Conservation (phyloP, 92 coral and sea anemone genomes). For the Epizoanthus rinbou region DNA sequence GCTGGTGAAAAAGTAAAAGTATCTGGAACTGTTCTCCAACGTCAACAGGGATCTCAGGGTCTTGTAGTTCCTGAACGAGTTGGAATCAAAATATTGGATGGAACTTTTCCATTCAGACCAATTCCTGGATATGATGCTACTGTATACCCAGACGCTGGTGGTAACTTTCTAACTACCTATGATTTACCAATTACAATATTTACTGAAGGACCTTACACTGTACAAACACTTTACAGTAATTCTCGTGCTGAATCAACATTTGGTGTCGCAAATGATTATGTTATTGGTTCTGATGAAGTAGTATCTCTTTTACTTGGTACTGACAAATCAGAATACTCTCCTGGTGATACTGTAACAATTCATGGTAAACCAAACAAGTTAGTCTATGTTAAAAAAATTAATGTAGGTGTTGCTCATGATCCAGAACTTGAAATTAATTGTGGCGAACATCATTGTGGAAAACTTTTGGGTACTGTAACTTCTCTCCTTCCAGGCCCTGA, state of each 20-base stretch:
- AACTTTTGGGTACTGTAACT: too few species aligned
- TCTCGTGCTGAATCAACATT: neutral
- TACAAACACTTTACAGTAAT: neutral
- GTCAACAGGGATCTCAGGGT: neutral
- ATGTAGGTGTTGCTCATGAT: too few species aligned
- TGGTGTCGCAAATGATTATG: neutral
- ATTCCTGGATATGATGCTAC: neutral
- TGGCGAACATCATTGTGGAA: too few species aligned
- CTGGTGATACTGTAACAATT: neutral
- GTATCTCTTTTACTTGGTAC: neutral
- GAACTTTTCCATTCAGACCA: neutral
- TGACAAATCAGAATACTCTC: neutral
- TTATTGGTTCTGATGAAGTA: neutral
- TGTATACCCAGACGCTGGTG: neutral
- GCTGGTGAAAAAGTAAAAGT: neutral
- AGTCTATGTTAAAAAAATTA: neutral
- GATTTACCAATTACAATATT: neutral
- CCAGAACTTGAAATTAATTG: too few species aligned
- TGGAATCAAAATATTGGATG: neutral
- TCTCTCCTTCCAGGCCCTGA: too few species aligned
- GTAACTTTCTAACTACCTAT: neutral
- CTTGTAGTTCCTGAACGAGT: neutral
- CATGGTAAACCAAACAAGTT: constrained; percentile 3
- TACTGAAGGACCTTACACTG: neutral
- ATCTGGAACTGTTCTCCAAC: neutral